These are phyloP conservation scores for Craterocephalus amniculus DNA, from an alignment of 2,797 vertebrate species.

Conservation along the genomic window DNA sequence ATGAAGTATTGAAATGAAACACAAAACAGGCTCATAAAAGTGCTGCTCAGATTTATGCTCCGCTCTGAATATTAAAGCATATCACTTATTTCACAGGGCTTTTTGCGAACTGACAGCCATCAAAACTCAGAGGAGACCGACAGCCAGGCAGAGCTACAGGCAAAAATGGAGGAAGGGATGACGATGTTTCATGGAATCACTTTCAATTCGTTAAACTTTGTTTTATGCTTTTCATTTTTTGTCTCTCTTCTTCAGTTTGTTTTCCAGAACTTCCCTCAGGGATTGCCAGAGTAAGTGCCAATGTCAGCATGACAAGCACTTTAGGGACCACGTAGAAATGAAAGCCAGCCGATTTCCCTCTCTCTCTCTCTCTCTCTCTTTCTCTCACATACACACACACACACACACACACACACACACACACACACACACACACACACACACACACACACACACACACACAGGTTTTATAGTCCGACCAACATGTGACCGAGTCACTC, in stretches of 20 bases:
- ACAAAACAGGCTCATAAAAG: slow-evolving; percentile 48
- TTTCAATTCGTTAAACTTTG: slow-evolving; percentile 59
- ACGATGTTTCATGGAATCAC: slow-evolving; percentile 45
- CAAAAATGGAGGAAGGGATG: slow-evolving; percentile 11
- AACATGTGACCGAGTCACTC: slow-evolving; percentile 23
- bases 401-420: neutral
- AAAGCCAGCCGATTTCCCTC: slow-evolving; percentile 28
- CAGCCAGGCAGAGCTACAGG: slow-evolving; percentile 45
- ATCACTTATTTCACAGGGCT: slow-evolving; percentile 67
- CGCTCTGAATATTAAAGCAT: slow-evolving; percentile 65
- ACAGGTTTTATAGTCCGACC: neutral
- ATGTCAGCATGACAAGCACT: slow-evolving; percentile 61
- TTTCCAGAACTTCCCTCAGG: slow-evolving; percentile 44
- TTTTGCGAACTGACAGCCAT: slow-evolving; percentile 56
- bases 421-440: neutral
- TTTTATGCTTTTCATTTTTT: slow-evolving; percentile 28
- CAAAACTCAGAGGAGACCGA: slow-evolving; percentile 44
- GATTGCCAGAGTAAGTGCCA: slow-evolving; percentile 55
- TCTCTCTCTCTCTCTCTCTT: too few species aligned
- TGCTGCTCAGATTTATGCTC: slow-evolving; percentile 64
- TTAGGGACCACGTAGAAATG: slow-evolving; percentile 53
- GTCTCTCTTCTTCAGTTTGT: slow-evolving; percentile 41
- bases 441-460: neutral
- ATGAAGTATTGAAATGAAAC: slow-evolving; percentile 59
- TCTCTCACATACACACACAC: slow-evolving; percentile 14